Percentiles rank a stretch among this genome's conserved stretches.
These are phyloP conservation scores for Drosophila peninsularis DNA, from an alignment of 2,888 invertebrate genomes.

Conservation along the genomic window DNA sequence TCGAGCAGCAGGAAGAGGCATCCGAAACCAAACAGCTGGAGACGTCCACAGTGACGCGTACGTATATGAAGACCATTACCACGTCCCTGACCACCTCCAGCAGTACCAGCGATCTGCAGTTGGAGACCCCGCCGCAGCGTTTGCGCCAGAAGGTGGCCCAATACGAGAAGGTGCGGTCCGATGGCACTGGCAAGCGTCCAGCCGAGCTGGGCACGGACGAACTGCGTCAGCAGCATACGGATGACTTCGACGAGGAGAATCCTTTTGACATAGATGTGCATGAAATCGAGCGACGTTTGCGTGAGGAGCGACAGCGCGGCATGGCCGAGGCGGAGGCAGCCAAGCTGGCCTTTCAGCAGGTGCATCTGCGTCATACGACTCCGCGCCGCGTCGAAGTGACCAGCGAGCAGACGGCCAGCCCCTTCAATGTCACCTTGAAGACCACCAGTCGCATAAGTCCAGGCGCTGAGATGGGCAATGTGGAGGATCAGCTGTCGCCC, in stretches of 20 bases:
- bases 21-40: conserved; percentile 63
- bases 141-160: conserved; percentile 91
- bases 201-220: conserved; percentile 81
- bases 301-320: conserved; percentile 86
- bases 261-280: conserved; percentile 86
- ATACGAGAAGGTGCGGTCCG: conserved; percentile 92
- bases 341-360: conserved; percentile 86
- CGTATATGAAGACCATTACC: conserved; percentile 76
- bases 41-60: conserved; percentile 76
- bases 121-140: conserved; percentile 81
- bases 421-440: conserved; percentile 85
- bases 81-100: conserved; percentile 71
- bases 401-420: conserved; percentile 68
- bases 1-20: conserved; percentile 40
- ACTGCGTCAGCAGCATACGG: conserved; percentile 59
- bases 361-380: conserved; percentile 87
- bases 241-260: conserved; percentile 74
- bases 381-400: conserved; percentile 84
- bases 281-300: conserved; percentile 87
- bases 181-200: conserved; percentile 78
- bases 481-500: conserved; percentile 73
- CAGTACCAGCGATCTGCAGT: conserved; percentile 36
- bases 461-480: conserved; percentile 65
- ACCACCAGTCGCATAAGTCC: conserved; percentile 83
- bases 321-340: conserved; percentile 85